These are phyloP conservation scores for Limenitis camilla DNA, from an alignment of 2,888 invertebrate species.

Conservation along the genomic window DNA sequence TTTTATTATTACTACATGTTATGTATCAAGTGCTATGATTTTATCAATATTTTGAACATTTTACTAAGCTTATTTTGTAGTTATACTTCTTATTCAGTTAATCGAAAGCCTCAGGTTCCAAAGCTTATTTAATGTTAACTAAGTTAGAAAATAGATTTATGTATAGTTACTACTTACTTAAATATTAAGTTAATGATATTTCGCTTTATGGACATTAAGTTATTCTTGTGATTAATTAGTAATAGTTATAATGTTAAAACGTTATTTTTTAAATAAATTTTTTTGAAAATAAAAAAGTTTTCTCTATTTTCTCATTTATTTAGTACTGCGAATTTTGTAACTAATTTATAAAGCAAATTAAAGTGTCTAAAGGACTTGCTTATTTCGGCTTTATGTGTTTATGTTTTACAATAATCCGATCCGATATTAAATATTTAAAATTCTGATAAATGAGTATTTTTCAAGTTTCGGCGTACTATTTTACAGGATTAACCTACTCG, in stretches of 20 bases:
- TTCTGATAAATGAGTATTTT: too few species aligned
- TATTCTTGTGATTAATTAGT: conserved; percentile 51
- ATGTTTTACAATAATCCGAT: too few species aligned
- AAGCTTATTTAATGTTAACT: conserved; percentile 36
- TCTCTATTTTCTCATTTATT: too few species aligned
- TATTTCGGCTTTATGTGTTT: too few species aligned
- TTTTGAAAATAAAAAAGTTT: too few species aligned
- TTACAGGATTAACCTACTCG: too few species aligned
- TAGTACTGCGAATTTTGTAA: too few species aligned
- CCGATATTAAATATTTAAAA: too few species aligned
- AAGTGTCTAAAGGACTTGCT: too few species aligned
- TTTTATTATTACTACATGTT: not conserved
- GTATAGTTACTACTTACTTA: conserved; percentile 19
- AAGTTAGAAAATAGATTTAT: conserved; percentile 24
- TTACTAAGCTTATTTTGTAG: not conserved
- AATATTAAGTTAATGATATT: conserved; percentile 19
- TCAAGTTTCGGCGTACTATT: too few species aligned
- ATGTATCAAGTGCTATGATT: not conserved
- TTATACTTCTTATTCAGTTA: not conserved
- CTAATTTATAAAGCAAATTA: too few species aligned
- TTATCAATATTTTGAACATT: not conserved
- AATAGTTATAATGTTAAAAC: conserved; percentile 29
- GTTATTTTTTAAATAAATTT: not conserved
- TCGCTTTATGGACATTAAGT: conserved; percentile 33
- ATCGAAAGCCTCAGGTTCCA: conserved; percentile 42